Evolutionary conservation across 2,797 vertebrate species (phyloP), one percentile per base, ranked within the genome.

Genomic region (Clarias laeviceps): DNA sequence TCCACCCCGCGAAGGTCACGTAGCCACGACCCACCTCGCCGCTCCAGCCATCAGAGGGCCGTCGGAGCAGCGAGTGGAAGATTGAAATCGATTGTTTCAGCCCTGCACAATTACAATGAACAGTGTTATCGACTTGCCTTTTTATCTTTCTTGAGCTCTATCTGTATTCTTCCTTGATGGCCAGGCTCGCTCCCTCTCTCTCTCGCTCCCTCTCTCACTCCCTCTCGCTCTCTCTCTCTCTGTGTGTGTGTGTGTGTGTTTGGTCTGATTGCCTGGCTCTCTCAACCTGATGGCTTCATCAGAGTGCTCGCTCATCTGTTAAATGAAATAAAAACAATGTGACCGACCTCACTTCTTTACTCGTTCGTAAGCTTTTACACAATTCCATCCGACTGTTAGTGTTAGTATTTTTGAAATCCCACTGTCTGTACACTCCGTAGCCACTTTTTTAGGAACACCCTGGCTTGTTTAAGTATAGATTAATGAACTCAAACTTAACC

Each of bases 41-140:
- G 69, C n/a, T 45, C 54, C 14, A 65, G 76, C 73, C 37, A 84
- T 84, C 87, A 85, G 76, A 84, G 64, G 66, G 84, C 85, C 65
- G 81, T 84, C 84, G 57, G 66, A 77, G 8, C 69, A 61, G 76
- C 69, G 68, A 54, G 82, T 83, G 65, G 86, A 85, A 85, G 78
- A 90, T 89, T 90, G 87, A 87, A 90, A 90, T 90, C 87, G 90
- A 90, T 89, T 84, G 83, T 83, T 85, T 88, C 84, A 85, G 85
- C 85, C 85, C 82, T 83, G 50, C 82, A 85, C 84, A 85, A 86
- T 89, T 89, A 90, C 88, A 84, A 82, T 69, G 80, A 87, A 86
- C 76, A 22, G 80, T n/a, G 80, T 72, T 87, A 86, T 89, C 83
- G 87, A 90, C 87, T 87, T 29, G 22, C 59, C 77, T 69, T 72